These are phyloP conservation scores for Portunus trituberculatus DNA, from an alignment of 1,140 invertebrate genomes.

Conservation along the genomic window DNA sequence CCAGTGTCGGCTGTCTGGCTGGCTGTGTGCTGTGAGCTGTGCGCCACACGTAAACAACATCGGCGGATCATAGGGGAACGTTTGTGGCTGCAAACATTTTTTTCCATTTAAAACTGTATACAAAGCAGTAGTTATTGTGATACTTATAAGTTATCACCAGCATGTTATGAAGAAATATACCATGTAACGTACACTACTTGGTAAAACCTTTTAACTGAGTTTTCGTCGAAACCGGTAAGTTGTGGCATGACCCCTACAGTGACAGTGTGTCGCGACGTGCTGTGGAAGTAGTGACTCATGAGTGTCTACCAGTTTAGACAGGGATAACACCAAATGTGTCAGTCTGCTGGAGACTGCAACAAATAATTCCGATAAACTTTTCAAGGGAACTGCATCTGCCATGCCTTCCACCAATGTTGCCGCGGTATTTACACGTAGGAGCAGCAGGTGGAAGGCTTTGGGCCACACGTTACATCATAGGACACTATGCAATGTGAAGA, in stretches of 20 bases:
- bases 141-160: not conserved
- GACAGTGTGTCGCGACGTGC: no score
- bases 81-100: not conserved
- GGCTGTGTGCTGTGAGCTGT: no score
- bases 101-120: not conserved
- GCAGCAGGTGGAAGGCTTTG: not conserved
- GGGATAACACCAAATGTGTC: no score
- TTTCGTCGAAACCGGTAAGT: not conserved
- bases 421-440: not conserved
- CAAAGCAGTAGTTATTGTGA: not conserved
- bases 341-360: no score
- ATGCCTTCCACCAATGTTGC: not conserved
- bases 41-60: no score
- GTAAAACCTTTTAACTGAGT: not conserved
- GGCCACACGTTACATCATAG: not conserved
- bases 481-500: not conserved
- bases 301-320: no score
- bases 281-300: no score
- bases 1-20: no score
- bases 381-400: not conserved
- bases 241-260: no score
- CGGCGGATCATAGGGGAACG: no score
- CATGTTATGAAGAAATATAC: not conserved
- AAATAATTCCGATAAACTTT: no score
- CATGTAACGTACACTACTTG: not conserved